A percentile compares a stretch with the other conserved stretches of the same genome.
These are phyloP conservation scores for Papilio protenor DNA, from an alignment of 2,888 invertebrate species.

Conservation along the genomic window DNA sequence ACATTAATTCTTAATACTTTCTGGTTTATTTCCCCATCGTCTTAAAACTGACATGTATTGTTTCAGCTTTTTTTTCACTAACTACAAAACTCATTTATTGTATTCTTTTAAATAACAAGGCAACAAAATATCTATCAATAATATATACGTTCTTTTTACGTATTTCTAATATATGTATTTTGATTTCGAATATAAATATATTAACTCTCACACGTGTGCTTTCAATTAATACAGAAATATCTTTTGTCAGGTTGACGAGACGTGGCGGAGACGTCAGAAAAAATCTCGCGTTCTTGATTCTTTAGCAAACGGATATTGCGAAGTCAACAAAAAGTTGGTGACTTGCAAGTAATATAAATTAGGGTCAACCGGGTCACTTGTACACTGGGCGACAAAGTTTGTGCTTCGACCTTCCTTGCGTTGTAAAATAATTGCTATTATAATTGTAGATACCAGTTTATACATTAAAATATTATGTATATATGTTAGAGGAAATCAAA, in stretches of 20 bases:
- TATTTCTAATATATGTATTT: neutral
- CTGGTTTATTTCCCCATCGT: no score
- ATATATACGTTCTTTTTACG: neutral
- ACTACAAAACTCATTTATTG: neutral
- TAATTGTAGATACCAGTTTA: neutral
- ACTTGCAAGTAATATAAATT: conserved; percentile 48
- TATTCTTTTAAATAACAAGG: neutral
- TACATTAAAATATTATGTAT: no score
- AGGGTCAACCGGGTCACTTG: conserved; percentile 49
- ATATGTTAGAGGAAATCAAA: no score
- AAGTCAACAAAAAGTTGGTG: conserved; percentile 50
- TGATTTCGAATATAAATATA: neutral
- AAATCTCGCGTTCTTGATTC: conserved; percentile 45
- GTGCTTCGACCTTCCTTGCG: conserved; percentile 29
- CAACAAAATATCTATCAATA: neutral
- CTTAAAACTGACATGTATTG: no score
- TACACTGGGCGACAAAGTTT: conserved; percentile 45
- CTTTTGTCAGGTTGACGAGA: conserved; percentile 18
- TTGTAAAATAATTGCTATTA: conserved; percentile 9
- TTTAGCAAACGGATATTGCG: conserved; percentile 51
- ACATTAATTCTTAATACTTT: no score
- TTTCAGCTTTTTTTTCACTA: neutral
- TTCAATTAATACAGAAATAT: conserved; percentile 25
- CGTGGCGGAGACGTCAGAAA: conserved; percentile 34
- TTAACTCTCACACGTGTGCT: conserved; percentile 6